phyloP scores from a whole-genome alignment of 2,888 invertebrate species.

The Caenorhabditis sp. region DNA sequence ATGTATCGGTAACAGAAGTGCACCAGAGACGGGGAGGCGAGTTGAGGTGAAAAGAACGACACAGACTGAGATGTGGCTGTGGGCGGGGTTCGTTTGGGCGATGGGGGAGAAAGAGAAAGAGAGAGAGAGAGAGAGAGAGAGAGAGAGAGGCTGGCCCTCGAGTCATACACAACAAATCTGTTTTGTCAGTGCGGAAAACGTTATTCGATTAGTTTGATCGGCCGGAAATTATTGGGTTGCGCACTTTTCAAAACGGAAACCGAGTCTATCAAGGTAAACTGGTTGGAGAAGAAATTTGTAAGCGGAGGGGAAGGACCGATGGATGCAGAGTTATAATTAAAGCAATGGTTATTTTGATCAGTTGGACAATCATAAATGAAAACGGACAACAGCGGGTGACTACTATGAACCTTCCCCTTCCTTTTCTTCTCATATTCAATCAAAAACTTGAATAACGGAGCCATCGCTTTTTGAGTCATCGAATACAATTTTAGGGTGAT shows the following conservation, averaged over 20 bases:
- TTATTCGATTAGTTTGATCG: slow-evolving; percentile 56
- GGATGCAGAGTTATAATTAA: no score
- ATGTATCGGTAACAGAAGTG: slow-evolving; percentile 42
- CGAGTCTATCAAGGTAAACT: slow-evolving; percentile 6
- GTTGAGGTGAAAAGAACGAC: slow-evolving; percentile 48
- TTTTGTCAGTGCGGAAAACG: slow-evolving; percentile 49
- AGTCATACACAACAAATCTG: slow-evolving; percentile 55
- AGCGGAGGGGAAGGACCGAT: no score
- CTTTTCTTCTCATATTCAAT: neutral
- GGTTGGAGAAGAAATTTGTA: neutral
- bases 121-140: neutral
- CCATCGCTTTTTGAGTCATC: no score
- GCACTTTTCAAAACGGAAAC: slow-evolving; percentile 23
- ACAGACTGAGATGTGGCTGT: slow-evolving; percentile 45
- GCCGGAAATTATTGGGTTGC: slow-evolving; percentile 44
- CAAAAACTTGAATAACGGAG: neutral
- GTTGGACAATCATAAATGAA: no score
- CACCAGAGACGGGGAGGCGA: slow-evolving; percentile 11
- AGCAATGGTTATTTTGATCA: neutral
- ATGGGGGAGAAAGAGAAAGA: slow-evolving; percentile 6
- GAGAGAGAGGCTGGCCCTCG: slow-evolving; percentile 10
- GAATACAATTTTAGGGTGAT: slow-evolving; percentile 17
- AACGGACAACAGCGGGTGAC: no score
- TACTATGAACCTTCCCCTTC: no score
- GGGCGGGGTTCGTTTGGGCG: slow-evolving; percentile 50